Conservation (phyloP, 2,113 vertebrate species). For the Haplochromis vanheusdeni region DNA sequence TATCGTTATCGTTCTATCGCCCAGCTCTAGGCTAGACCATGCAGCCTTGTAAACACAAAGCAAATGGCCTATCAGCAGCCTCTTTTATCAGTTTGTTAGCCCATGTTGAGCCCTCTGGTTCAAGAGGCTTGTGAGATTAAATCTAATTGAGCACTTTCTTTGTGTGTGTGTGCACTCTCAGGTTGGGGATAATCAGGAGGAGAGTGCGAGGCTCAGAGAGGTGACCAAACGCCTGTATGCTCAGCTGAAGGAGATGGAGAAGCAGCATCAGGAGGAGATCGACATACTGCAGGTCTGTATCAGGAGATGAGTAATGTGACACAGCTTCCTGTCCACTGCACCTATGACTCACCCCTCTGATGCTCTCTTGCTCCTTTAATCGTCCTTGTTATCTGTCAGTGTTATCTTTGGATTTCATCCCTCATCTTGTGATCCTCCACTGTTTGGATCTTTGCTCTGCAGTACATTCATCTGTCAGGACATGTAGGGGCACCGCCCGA, state of each 20-base stretch:
- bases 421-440: not conserved
- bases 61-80: not conserved
- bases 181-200: slow-evolving; percentile 59
- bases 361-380: not conserved
- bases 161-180: not conserved
- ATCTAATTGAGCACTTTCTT: slow-evolving; percentile 14
- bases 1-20: no score
- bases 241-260: slow-evolving; percentile 77
- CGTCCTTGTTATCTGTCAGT: not conserved
- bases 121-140: not conserved
- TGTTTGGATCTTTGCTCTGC: not conserved
- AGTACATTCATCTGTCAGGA: not conserved
- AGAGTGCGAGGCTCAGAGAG: slow-evolving; percentile 67
- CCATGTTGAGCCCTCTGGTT: not conserved
- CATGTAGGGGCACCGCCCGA: not conserved
- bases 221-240: slow-evolving; percentile 65
- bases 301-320: not conserved
- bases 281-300: slow-evolving; percentile 74
- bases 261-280: slow-evolving; percentile 74
- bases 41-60: not conserved
- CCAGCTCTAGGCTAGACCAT: no score
- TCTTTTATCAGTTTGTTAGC: not conserved
- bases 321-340: not conserved
- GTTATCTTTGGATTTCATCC: not conserved
- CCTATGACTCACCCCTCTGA: slow-evolving; percentile 25